Evolutionary conservation across 2,113 vertebrate genomes (phyloP).

Genomic region (Pachycephala philippinensis): DNA sequence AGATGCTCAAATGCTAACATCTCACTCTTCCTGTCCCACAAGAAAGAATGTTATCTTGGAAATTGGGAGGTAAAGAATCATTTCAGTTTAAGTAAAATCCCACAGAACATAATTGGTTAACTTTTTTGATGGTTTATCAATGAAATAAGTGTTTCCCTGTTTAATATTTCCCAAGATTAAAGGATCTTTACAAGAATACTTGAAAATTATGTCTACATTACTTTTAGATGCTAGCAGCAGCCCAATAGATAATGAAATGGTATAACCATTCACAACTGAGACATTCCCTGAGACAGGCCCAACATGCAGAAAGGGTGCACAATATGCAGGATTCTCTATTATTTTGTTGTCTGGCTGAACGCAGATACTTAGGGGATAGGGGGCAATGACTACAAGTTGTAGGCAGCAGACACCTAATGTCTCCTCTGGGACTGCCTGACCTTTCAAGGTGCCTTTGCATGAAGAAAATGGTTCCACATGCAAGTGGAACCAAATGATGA

Average conservation of each 20-base stretch:
- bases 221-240: not conserved
- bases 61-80: not conserved
- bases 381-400: not conserved
- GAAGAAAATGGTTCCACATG: not conserved
- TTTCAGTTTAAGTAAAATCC: not conserved
- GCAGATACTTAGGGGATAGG: not conserved
- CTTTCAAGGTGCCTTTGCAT: not conserved
- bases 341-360: not conserved
- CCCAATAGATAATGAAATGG: not conserved
- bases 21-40: not conserved
- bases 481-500: not conserved
- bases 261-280: not conserved
- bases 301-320: too few relatives aligned
- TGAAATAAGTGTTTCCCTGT: not conserved
- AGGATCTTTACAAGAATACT: not conserved
- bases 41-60: not conserved
- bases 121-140: not conserved
- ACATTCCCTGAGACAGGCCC: not conserved
- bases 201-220: not conserved
- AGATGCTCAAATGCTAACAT: accelerated
- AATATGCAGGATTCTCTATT: not conserved
- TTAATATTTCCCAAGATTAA: not conserved
- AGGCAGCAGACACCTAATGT: not conserved
- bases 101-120: not conserved
- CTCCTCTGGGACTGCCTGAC: not conserved